phyloP scores from a whole-genome alignment of 2,888 invertebrate species.

The Imbricaverruca yamaguchii region DNA sequence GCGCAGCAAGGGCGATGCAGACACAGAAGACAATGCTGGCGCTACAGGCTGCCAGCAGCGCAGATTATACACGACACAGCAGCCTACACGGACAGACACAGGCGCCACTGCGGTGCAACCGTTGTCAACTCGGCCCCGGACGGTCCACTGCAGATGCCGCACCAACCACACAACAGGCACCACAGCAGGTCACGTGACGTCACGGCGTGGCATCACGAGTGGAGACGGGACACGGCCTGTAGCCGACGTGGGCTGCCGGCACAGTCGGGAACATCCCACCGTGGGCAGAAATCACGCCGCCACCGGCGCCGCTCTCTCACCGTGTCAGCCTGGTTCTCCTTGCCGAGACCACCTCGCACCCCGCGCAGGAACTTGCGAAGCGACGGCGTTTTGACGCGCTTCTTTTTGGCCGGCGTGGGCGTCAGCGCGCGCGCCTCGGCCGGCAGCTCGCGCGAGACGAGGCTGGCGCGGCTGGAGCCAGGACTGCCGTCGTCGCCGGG shows the following conservation, averaged over 20 bases:
- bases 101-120: too few relatives aligned
- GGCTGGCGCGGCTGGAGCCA: neutral
- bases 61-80: too few relatives aligned
- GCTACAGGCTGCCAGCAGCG: too few relatives aligned
- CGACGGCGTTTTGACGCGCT: neutral
- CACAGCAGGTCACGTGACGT: neutral
- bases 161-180: too few relatives aligned
- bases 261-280: neutral
- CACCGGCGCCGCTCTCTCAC: neutral
- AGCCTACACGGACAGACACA: too few relatives aligned
- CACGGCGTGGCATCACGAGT: neutral
- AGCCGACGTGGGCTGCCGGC: neutral
- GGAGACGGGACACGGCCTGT: neutral
- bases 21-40: too few relatives aligned
- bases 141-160: too few relatives aligned
- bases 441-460: neutral
- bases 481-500: conserved; percentile 10
- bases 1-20: too few relatives aligned
- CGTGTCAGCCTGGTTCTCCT: neutral
- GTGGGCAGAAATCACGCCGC: too few relatives aligned
- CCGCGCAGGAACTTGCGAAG: neutral
- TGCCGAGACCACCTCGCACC: neutral
- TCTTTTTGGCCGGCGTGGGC: neutral
- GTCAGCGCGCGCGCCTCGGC: neutral
- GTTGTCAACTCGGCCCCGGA: too few relatives aligned